phyloP scores from a whole-genome alignment of 1,140 invertebrate genomes.

The Euura saliciscinereae region DNA sequence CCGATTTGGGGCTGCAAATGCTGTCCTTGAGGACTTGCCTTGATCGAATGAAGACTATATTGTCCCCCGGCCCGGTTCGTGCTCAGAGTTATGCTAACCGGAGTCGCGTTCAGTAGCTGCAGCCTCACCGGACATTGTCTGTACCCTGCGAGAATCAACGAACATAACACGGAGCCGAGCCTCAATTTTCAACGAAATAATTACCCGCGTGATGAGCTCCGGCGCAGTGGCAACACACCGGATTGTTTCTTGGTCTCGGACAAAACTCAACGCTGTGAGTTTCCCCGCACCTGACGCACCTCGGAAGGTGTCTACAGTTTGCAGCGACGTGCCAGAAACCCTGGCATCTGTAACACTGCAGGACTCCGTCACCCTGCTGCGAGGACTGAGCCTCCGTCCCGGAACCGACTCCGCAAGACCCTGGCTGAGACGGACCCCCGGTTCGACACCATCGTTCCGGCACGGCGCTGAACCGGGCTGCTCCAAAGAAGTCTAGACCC shows the following conservation, averaged over 20 bases:
- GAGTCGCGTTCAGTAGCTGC: constrained; percentile 56
- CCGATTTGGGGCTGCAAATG: background rate
- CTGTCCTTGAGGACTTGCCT: constrained; percentile 20
- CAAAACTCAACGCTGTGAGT: constrained; percentile 60
- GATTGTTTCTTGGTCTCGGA: constrained; percentile 56
- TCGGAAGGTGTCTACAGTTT: constrained; percentile 56
- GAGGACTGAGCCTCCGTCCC: constrained; percentile 16
- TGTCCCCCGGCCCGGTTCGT: constrained; percentile 38
- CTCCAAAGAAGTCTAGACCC: constrained; percentile 59
- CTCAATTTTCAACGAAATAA: background rate
- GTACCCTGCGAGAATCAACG: constrained; percentile 38
- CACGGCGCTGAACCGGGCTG: constrained; percentile 51
- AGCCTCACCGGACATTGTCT: constrained; percentile 61
- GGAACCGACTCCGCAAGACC: constrained; percentile 11
- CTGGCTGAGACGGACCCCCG: background rate
- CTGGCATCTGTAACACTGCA: constrained; percentile 62
- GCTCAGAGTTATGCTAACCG: constrained; percentile 55
- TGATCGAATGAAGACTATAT: constrained; percentile 26
- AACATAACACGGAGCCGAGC: background rate
- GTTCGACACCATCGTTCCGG: constrained; percentile 54
- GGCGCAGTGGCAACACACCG: constrained; percentile 62
- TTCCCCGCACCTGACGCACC: constrained; percentile 64
- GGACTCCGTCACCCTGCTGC: constrained; percentile 41
- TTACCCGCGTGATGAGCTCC: constrained; percentile 62
- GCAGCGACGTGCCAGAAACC: constrained; percentile 65